Evolutionary conservation across 92 coral and sea anemone genomes (phyloP).

Genomic region (Bergia sp.): DNA sequence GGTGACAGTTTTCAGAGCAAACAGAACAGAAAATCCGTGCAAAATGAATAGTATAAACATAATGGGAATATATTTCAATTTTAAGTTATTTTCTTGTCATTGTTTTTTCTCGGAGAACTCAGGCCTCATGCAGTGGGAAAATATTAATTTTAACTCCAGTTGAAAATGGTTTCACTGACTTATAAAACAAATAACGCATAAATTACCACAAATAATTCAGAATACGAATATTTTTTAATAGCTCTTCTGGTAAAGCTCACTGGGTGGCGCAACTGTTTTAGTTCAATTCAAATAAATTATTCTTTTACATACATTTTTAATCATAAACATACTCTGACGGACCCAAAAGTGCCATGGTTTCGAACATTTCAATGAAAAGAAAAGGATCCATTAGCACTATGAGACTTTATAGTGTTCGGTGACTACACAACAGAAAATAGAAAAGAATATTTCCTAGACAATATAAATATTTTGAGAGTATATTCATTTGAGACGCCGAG

Average conservation of each 20-base stretch:
- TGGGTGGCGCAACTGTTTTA: slow-evolving; percentile 9
- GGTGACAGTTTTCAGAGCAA: neutral
- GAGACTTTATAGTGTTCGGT: neutral
- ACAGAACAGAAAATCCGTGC: neutral
- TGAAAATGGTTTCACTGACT: neutral
- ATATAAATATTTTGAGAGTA: too few relatives aligned
- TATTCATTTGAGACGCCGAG: neutral
- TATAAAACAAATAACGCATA: neutral
- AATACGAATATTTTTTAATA: neutral
- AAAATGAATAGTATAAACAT: too few relatives aligned
- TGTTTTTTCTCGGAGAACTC: neutral
- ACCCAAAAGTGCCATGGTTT: slow-evolving; percentile 8
- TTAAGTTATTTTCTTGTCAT: neutral
- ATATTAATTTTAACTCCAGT: slow-evolving; percentile 21
- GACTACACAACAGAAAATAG: neutral
- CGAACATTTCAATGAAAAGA: neutral
- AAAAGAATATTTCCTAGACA: neutral
- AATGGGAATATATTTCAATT: neutral
- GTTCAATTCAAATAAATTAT: slow-evolving; percentile 26
- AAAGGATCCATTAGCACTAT: neutral
- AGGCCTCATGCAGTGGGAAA: neutral
- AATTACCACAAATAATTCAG: neutral
- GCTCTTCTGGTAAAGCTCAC: neutral
- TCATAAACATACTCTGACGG: neutral
- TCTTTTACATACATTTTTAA: slow-evolving; percentile 29